phyloP scores from a whole-genome alignment of 2,113 vertebrate species.

The Psilopsiagon aymara region DNA sequence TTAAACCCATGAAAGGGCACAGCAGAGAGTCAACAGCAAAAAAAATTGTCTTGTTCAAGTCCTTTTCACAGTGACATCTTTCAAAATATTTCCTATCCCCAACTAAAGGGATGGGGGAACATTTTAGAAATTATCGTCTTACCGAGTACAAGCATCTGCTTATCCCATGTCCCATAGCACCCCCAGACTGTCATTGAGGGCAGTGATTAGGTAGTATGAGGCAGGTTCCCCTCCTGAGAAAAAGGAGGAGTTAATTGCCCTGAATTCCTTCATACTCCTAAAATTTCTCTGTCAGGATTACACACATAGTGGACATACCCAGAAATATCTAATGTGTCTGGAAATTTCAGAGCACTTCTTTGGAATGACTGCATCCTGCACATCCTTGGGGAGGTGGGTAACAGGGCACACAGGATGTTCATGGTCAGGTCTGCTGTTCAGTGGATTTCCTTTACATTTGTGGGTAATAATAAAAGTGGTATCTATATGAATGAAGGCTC shows the following conservation, averaged over 20 bases:
- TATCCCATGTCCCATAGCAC: neutral
- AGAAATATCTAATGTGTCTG: neutral
- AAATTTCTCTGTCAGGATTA: neutral
- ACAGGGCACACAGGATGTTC: rapidly evolving
- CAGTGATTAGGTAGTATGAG: rapidly evolving
- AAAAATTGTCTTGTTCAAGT: conserved; percentile 12
- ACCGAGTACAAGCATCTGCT: neutral
- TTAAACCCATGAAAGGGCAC: conserved; percentile 38
- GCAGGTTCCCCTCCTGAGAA: neutral
- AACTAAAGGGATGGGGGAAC: neutral
- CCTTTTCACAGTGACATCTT: conserved; percentile 29
- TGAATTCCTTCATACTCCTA: neutral
- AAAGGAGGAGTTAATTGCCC: neutral
- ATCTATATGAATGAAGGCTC: neutral
- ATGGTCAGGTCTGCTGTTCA: neutral
- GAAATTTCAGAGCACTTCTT: neutral
- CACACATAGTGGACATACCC: neutral
- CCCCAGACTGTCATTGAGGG: neutral
- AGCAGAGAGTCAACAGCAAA: conserved; percentile 43
- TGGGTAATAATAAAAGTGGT: neutral
- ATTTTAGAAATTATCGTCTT: neutral
- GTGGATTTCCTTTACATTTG: neutral
- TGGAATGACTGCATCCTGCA: neutral
- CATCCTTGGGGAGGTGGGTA: neutral
- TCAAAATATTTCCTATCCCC: neutral